Base-by-base conservation (phyloP, 2,888 invertebrate species). In the Pteria penguin region DNA sequence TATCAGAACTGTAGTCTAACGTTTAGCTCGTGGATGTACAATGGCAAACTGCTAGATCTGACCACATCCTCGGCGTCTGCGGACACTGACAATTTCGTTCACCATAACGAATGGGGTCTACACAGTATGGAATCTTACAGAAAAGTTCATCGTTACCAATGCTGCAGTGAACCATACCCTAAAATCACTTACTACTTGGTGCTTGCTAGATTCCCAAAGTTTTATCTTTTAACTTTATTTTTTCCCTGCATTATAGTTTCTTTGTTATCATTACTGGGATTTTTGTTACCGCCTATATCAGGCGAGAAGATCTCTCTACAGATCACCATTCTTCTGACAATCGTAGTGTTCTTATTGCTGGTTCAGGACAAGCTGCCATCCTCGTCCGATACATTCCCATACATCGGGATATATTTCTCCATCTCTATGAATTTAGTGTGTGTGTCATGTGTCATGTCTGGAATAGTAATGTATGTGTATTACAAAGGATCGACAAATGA, bases 1-100 rank as follows among this genome's bases (percentile, higher is more conserved):
- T 57, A 29, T 31, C 82, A 82, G 22, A 72, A 70, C 11, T 82
- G 82, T 52, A 65, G 45, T 32, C 18, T 82, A 14, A 76, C 45
- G 5, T 71, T 71, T 18, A 29, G 61, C 4, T 71, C 70, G 4
- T 71, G 70, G 70, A 52, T 60, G n/a, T 61, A 71, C 24, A 24
- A 18, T 5, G 54, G 45, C 8, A 26, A 45, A 14, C 45, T 58
- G 14, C n/a, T 71, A 11, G 60, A 45, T 4, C 22, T 71, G 0
- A 26, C 24, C n/a, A 8, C 27, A 2, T 31, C 24, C 18, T 26
- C 61, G 1, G n/a, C 31, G n/a, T n/a, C 36, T 22, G 70, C 61
- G 2, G 70, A 71, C 22, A 29, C 32, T 8, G 31, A 31, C 24
- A 29, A 29, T 24, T 52, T 62, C 14, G n/a, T 36, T 24, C 18